These are phyloP conservation scores for Cheilosia vernalis DNA, from an alignment of 2,888 invertebrate species.

Conservation along the genomic window DNA sequence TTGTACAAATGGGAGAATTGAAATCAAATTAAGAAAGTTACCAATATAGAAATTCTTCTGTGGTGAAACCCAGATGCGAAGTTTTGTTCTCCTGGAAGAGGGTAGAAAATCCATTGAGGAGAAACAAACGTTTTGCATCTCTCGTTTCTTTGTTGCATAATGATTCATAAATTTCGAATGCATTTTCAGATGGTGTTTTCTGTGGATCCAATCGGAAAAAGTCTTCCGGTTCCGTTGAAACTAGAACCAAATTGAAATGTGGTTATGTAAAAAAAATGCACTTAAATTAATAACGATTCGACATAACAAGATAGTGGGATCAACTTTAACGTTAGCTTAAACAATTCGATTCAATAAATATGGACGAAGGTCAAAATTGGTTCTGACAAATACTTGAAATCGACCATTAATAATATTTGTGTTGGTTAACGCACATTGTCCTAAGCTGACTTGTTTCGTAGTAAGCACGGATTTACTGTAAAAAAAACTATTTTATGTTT, in stretches of 20 bases:
- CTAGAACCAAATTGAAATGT: conserved; percentile 32
- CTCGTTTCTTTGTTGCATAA: conserved; percentile 85
- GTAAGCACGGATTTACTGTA: no score
- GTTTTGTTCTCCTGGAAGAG: conserved; percentile 83
- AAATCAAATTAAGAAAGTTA: conserved; percentile 77
- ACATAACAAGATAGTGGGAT: no score
- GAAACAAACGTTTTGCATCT: conserved; percentile 91
- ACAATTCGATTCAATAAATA: no score
- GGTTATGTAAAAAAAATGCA: no score
- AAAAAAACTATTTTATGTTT: no score
- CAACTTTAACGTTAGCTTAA: no score
- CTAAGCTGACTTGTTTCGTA: no score
- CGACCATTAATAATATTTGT: no score
- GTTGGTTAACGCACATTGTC: no score
- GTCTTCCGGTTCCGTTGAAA: conserved; percentile 84
- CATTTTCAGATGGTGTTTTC: conserved; percentile 86
- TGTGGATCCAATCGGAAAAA: conserved; percentile 86
- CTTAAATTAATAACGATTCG: no score
- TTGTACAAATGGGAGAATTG: not conserved
- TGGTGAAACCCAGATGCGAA: conserved; percentile 87
- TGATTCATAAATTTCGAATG: conserved; percentile 86
- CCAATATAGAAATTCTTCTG: conserved; percentile 91
- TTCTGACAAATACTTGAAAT: no score
- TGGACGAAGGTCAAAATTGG: no score
- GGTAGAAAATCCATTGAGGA: conserved; percentile 94